Percentiles rank a stretch among this genome's conserved stretches.
Evolutionary conservation across 2,888 invertebrate genomes (phyloP).

Genomic region (Megamerina dolium): DNA sequence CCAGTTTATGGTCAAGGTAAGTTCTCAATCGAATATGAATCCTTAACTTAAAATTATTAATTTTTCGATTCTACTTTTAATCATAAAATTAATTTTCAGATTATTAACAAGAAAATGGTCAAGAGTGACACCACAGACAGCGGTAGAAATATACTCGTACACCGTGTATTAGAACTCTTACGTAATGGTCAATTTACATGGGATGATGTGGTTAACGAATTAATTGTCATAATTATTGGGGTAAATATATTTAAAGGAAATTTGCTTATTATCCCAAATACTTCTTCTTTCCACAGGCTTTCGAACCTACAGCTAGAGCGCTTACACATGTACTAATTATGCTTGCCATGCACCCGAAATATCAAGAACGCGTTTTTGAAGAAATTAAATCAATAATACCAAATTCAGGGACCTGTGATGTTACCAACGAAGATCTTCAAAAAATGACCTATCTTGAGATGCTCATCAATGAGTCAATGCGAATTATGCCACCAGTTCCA

Average conservation of each 20-base stretch:
- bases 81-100: too few relatives aligned
- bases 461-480: conserved; percentile 28
- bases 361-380: conserved; percentile 23
- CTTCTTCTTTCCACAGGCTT: conserved; percentile 17
- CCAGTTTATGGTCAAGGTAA: too few relatives aligned
- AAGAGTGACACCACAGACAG: too few relatives aligned
- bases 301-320: conserved; percentile 24
- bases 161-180: too few relatives aligned
- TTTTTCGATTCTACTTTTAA: too few relatives aligned
- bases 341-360: conserved; percentile 23
- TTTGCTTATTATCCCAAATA: not conserved
- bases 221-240: conserved; percentile 15
- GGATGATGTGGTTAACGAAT: conserved; percentile 18
- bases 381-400: conserved; percentile 22
- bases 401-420: conserved; percentile 19
- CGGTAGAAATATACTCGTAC: too few relatives aligned
- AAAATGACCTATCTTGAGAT: conserved; percentile 29
- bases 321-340: conserved; percentile 20
- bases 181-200: too few relatives aligned
- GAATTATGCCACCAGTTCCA: conserved; percentile 26
- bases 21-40: too few relatives aligned
- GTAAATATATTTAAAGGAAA: conserved; percentile 7
- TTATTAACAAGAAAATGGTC: too few relatives aligned
- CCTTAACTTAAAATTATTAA: too few relatives aligned
- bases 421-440: conserved; percentile 21